Evolutionary conservation across 1,140 invertebrate genomes (phyloP).

Genomic region (Caerostris extrusa): DNA sequence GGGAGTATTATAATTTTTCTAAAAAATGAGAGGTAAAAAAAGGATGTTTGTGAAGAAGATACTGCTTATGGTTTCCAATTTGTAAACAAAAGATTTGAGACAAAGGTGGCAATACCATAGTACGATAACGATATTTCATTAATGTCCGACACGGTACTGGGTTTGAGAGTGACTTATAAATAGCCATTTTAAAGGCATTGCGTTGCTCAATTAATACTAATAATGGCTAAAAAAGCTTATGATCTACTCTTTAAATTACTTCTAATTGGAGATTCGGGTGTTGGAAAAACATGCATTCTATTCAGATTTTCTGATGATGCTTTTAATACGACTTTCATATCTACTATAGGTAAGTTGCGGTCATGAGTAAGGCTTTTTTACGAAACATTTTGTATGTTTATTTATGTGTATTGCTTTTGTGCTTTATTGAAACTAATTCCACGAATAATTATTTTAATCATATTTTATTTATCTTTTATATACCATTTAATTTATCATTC

Average conservation of each 20-base stretch:
- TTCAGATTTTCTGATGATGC: slow-evolving; percentile 98
- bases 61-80: neutral
- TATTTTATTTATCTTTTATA: too few species aligned
- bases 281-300: slow-evolving; percentile 96
- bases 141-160: slow-evolving; percentile 67
- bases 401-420: neutral
- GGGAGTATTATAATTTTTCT: neutral
- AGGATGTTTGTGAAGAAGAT: too few species aligned
- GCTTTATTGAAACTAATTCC: neutral
- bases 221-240: slow-evolving; percentile 93
- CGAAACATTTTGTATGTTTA: slow-evolving; percentile 41
- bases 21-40: neutral
- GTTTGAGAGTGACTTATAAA: slow-evolving; percentile 73
- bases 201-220: slow-evolving; percentile 56
- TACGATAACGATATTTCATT: slow-evolving; percentile 54
- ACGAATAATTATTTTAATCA: too few species aligned
- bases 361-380: slow-evolving; percentile 68
- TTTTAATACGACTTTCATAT: slow-evolving; percentile 99
- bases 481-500: too few species aligned
- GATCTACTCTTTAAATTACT: slow-evolving; percentile 96
- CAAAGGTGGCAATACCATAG: slow-evolving; percentile 13
- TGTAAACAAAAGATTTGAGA: slow-evolving; percentile 44
- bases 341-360: slow-evolving; percentile 94
- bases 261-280: slow-evolving; percentile 94
- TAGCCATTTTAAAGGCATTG: slow-evolving; percentile 76